phyloP scores from a whole-genome alignment of 1,140 invertebrate genomes.

The Procambarus virginalis region DNA sequence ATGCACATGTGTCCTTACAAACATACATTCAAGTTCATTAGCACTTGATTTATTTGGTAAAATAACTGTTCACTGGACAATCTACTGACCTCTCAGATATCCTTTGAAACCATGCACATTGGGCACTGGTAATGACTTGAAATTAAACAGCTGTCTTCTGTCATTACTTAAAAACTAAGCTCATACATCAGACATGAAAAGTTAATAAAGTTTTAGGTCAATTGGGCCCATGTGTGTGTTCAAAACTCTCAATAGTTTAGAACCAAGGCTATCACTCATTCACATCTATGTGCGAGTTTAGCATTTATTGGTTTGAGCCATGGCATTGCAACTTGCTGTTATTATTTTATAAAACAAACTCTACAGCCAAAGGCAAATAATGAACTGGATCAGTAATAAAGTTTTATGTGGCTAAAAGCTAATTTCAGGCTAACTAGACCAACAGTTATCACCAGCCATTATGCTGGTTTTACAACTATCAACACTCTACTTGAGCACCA shows the following conservation, averaged over 20 bases:
- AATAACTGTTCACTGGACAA: neutral
- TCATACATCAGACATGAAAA: no score
- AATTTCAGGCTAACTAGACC: neutral
- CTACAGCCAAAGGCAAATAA: neutral
- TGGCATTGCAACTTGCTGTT: no score
- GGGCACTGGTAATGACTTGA: neutral
- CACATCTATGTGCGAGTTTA: no score
- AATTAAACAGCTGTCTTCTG: neutral
- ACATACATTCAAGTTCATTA: conserved; percentile 1
- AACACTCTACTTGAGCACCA: neutral
- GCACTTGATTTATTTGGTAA: conserved; percentile 13
- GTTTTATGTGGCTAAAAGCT: conserved; percentile 14
- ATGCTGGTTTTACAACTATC: neutral
- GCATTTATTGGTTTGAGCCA: no score
- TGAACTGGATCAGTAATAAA: neutral
- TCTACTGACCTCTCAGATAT: neutral
- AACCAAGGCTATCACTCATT: no score
- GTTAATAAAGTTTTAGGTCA: no score
- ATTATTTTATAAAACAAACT: no score
- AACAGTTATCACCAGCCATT: neutral
- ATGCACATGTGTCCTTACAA: neutral
- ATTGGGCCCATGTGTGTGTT: no score
- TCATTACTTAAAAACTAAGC: neutral
- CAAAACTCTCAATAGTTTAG: no score
- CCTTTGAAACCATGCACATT: neutral